Evolutionary conservation across 2,797 vertebrate species (phyloP).

Genomic region (Leptatherina wallacei): DNA sequence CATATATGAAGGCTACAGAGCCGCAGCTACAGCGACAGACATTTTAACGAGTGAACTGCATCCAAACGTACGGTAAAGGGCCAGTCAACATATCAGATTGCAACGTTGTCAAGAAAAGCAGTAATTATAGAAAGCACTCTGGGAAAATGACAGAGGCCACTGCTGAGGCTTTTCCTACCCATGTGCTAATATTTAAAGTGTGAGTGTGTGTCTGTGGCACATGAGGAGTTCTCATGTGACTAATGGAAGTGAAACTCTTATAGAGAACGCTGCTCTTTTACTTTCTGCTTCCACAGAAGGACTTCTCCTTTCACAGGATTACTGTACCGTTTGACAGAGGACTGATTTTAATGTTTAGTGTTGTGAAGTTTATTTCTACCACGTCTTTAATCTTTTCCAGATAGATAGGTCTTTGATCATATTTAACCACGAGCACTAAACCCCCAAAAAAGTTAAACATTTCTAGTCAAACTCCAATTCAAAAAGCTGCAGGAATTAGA

Average conservation of each 20-base stretch:
- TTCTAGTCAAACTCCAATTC: background rate
- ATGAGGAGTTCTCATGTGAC: slow-evolving; percentile 37
- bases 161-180: background rate
- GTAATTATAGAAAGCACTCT: slow-evolving; percentile 27
- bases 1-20: background rate
- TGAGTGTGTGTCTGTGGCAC: slow-evolving; percentile 7
- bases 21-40: background rate
- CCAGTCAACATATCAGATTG: background rate
- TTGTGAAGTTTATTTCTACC: background rate
- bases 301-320: slow-evolving; percentile 10
- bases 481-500: slow-evolving; percentile 4
- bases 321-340: background rate
- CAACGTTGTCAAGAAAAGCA: background rate
- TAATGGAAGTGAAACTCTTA: slow-evolving; percentile 58
- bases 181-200: background rate
- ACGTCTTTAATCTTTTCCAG: background rate
- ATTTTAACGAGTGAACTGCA: background rate
- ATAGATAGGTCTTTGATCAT: background rate
- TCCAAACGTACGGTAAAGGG: background rate
- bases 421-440: background rate
- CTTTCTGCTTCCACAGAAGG: background rate
- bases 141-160: slow-evolving; percentile 19
- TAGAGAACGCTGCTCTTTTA: slow-evolving; percentile 26
- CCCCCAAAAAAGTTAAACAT: background rate
- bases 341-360: background rate